Conservation (phyloP, 2,113 vertebrate species). For the Muscicapa adusta region DNA sequence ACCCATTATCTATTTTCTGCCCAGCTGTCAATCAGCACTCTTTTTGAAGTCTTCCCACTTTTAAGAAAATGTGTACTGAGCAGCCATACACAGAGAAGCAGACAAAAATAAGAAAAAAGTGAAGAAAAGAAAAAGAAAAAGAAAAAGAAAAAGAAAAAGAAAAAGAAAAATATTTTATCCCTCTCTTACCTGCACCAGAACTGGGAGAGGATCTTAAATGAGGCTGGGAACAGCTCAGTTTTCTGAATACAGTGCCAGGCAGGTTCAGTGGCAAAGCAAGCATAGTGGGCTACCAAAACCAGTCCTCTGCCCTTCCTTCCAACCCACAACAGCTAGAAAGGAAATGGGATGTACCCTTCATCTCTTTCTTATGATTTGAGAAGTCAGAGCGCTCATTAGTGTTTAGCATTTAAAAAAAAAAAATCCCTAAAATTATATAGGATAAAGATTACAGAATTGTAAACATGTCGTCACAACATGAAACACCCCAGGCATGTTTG, state of each 20-base stretch:
- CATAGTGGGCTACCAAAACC: neutral
- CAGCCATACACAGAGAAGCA: neutral
- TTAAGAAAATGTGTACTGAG: neutral
- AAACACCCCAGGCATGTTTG: neutral
- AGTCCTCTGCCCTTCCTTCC: neutral
- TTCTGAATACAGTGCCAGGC: neutral
- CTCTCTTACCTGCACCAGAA: neutral
- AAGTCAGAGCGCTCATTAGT: neutral
- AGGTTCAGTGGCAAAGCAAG: neutral
- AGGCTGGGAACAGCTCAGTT: neutral
- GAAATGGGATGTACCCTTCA: neutral
- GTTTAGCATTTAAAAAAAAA: neutral
- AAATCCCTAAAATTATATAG: slow-evolving; percentile 25
- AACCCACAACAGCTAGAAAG: neutral
- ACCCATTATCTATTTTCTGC: neutral
- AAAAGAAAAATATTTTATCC: neutral
- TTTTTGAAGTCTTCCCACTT: neutral
- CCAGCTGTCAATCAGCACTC: neutral
- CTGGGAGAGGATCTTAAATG: neutral
- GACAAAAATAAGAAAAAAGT: neutral
- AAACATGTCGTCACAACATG: slow-evolving; percentile 6
- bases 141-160: neutral
- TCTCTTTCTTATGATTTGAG: neutral
- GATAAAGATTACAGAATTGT: neutral
- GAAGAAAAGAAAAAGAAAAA: neutral